Evolutionary conservation across 2,113 vertebrate genomes (phyloP).

Genomic region (Tamias sibiricus): DNA sequence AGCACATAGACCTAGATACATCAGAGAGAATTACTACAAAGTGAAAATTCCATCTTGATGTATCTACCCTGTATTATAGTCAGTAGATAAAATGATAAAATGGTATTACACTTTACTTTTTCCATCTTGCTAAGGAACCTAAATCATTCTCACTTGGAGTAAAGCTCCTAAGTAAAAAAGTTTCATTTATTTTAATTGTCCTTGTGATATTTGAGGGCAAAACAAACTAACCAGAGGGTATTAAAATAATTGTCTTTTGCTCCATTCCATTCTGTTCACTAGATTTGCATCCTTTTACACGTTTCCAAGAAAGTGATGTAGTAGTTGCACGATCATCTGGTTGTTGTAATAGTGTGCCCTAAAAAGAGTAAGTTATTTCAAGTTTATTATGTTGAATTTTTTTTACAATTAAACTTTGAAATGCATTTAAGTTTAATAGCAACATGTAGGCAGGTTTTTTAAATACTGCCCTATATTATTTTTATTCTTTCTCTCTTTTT

Average conservation of each 20-base stretch:
- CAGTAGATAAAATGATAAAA: constrained; percentile 55
- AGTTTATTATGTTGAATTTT: constrained; percentile 42
- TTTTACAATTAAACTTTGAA: background rate
- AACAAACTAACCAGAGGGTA: constrained; percentile 93
- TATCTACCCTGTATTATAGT: background rate
- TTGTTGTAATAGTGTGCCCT: constrained; percentile 90
- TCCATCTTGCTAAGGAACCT: constrained; percentile 32
- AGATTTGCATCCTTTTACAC: constrained; percentile 90
- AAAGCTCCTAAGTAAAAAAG: constrained; percentile 20
- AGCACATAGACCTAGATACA: background rate
- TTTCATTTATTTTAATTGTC: constrained; percentile 9
- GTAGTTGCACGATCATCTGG: constrained; percentile 84
- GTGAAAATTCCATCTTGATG: constrained; percentile 17
- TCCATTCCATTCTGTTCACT: constrained; percentile 85
- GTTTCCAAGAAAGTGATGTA: constrained; percentile 91
- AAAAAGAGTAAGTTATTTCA: constrained; percentile 73
- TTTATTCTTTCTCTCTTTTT: constrained; percentile 47
- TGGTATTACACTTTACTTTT: background rate
- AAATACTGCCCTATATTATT: constrained; percentile 44
- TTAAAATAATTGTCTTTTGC: constrained; percentile 92
- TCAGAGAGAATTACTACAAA: constrained; percentile 24
- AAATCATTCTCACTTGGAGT: constrained; percentile 35
- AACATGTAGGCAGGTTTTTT: constrained; percentile 21
- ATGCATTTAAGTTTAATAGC: background rate
- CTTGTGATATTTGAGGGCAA: constrained; percentile 36